Conservation (phyloP, 2,888 invertebrate species). For the Tenthredo amoena region DNA sequence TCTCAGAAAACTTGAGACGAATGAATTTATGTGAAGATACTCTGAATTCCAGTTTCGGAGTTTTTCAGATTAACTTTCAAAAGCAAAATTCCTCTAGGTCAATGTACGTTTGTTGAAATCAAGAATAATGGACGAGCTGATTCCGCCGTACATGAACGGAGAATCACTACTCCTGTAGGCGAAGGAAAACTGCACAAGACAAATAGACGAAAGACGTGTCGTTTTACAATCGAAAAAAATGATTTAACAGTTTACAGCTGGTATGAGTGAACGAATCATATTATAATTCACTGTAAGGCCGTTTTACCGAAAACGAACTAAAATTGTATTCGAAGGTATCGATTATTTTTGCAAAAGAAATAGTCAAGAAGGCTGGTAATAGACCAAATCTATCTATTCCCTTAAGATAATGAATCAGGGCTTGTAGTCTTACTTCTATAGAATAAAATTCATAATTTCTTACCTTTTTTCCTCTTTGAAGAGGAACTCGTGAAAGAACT, state of each 20-base stretch:
- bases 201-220: neutral
- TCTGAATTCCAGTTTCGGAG: neutral
- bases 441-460: neutral
- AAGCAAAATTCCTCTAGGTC: neutral
- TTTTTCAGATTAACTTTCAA: neutral
- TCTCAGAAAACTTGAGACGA: neutral
- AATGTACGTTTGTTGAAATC: neutral
- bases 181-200: neutral
- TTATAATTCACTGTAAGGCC: neutral
- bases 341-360: neutral
- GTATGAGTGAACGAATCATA: neutral
- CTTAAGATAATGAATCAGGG: neutral
- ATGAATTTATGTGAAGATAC: neutral
- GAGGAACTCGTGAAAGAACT: slow-evolving; percentile 65
- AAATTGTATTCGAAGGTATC: neutral
- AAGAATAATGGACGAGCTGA: neutral
- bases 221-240: neutral
- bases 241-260: neutral
- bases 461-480: slow-evolving; percentile 71
- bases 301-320: neutral
- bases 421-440: neutral
- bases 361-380: neutral
- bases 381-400: neutral
- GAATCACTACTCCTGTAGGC: neutral
- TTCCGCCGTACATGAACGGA: neutral